Conservation (phyloP, 1,140 invertebrate species). For the Caenorhabditis briggsae region DNA sequence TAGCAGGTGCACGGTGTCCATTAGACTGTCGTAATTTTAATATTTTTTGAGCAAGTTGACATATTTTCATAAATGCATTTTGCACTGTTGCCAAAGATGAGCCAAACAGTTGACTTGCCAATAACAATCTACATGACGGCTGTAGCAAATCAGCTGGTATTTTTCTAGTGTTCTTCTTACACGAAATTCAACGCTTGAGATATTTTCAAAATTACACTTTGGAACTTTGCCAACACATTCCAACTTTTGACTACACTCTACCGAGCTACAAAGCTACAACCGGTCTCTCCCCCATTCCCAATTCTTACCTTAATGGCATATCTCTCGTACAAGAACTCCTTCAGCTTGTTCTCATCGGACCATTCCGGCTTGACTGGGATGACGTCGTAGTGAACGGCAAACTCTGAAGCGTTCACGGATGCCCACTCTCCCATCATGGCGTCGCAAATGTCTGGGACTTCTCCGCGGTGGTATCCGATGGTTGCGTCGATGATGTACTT, state of each 20-base stretch:
- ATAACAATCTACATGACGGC: too few species aligned
- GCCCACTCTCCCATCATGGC: constrained; percentile 75
- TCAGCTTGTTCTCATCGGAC: constrained; percentile 69
- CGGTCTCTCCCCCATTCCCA: background rate
- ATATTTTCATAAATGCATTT: too few species aligned
- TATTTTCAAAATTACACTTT: too few species aligned
- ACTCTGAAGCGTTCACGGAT: constrained; percentile 54
- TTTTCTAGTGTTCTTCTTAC: too few species aligned
- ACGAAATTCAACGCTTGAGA: too few species aligned
- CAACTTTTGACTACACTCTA: background rate
- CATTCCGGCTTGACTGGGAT: constrained; percentile 66
- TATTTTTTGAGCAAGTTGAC: too few species aligned
- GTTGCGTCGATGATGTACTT: constrained; percentile 76
- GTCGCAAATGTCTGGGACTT: constrained; percentile 70
- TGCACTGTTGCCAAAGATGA: too few species aligned
- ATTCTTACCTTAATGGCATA: constrained; percentile 71
- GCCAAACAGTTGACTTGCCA: too few species aligned
- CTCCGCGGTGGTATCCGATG: constrained; percentile 72
- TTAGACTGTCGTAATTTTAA: too few species aligned
- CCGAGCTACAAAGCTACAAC: background rate
- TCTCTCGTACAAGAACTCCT: constrained; percentile 72
- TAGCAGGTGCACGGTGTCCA: too few species aligned
- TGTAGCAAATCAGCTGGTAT: too few species aligned
- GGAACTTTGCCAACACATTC: too few species aligned
- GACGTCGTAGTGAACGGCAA: constrained; percentile 73